A percentile compares a stretch with the other conserved stretches of the same genome.
These are phyloP conservation scores for Chrysolina oricalcia DNA, from an alignment of 2,888 invertebrate species.

Conservation along the genomic window DNA sequence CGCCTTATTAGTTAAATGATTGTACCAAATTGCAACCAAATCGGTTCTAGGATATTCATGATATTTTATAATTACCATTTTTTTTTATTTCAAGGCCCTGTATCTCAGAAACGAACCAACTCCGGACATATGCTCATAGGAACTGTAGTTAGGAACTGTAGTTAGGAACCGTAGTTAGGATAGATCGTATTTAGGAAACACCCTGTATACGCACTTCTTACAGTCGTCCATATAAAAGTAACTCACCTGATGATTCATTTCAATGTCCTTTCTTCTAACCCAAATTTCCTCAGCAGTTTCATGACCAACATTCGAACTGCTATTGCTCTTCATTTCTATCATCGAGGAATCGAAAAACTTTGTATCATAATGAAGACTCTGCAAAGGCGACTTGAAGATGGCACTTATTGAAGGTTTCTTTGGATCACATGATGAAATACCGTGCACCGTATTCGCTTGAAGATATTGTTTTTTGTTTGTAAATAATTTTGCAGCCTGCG, in stretches of 20 bases:
- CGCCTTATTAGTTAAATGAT: too few relatives aligned
- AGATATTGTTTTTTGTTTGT: constrained; percentile 72
- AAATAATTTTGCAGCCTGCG: constrained; percentile 72
- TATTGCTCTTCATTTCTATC: constrained; percentile 85
- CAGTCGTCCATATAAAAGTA: not conserved
- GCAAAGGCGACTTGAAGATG: constrained; percentile 75
- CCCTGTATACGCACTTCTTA: too few relatives aligned
- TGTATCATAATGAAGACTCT: constrained; percentile 83
- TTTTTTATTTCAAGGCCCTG: too few relatives aligned
- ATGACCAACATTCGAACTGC: constrained; percentile 75
- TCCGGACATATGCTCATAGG: too few relatives aligned
- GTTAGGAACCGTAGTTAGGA: too few relatives aligned
- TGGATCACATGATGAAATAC: constrained; percentile 76
- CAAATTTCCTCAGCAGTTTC: constrained; percentile 80
- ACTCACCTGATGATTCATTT: constrained; percentile 76
- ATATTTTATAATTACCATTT: too few relatives aligned
- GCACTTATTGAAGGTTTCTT: constrained; percentile 77
- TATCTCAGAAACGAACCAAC: too few relatives aligned
- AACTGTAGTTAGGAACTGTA: too few relatives aligned
- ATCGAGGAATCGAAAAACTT: constrained; percentile 88
- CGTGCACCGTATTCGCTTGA: constrained; percentile 80
- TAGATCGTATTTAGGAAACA: too few relatives aligned
- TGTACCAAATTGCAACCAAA: too few relatives aligned
- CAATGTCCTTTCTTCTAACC: constrained; percentile 75
- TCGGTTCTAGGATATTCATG: too few relatives aligned